A percentile compares a stretch with the other conserved stretches of the same genome.
Evolutionary conservation across 2,113 vertebrate genomes (phyloP).

Genomic region (Chroicocephalus ridibundus): DNA sequence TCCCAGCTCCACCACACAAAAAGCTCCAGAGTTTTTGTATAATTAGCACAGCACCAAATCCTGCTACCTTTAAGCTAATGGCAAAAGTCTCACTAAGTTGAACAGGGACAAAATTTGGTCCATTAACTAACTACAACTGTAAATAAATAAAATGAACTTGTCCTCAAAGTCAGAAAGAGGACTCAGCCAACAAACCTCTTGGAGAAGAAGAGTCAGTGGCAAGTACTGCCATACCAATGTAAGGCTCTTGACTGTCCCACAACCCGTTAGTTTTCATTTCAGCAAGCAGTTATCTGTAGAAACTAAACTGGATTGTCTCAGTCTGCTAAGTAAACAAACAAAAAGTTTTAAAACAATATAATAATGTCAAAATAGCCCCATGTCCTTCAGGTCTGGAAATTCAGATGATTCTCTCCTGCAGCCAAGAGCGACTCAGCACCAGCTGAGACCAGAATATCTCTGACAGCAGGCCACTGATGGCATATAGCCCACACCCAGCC

Average conservation of each 20-base stretch:
- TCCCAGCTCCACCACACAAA: not conserved
- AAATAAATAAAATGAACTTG: not conserved
- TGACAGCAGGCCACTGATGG: not conserved
- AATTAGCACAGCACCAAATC: not conserved
- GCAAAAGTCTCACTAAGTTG: not conserved
- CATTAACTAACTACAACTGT: not conserved
- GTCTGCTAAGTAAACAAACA: not conserved
- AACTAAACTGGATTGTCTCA: not conserved
- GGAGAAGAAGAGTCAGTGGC: not conserved
- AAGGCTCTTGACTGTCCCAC: not conserved
- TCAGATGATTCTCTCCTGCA: not conserved
- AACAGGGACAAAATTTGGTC: not conserved
- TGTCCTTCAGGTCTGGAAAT: not conserved
- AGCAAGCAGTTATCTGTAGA: not conserved
- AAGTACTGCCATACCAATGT: not conserved
- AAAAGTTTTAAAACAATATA: not conserved
- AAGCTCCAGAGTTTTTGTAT: not conserved
- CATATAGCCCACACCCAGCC: not conserved
- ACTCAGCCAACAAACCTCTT: not conserved
- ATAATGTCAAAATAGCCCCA: not conserved
- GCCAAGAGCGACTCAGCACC: not conserved
- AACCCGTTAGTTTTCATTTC: not conserved
- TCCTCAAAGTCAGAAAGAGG: not conserved
- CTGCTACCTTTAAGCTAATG: not conserved
- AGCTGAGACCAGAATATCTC: not conserved